Evolutionary conservation across 2,888 invertebrate species (phyloP).

Genomic region (Malacosoma neustria): DNA sequence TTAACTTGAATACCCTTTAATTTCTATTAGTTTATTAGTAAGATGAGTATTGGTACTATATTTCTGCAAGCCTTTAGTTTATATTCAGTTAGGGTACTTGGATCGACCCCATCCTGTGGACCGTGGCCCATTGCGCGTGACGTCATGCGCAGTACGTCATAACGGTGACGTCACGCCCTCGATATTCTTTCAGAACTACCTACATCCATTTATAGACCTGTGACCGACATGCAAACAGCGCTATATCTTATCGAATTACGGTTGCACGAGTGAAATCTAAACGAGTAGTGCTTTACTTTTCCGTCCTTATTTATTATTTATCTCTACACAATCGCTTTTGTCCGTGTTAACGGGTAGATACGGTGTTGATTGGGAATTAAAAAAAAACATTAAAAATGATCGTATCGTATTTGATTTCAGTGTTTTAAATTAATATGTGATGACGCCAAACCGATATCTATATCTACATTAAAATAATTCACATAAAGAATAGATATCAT

Average conservation of each 20-base stretch:
- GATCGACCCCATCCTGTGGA: not conserved
- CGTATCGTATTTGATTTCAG: no score
- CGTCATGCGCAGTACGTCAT: slow-evolving; percentile 45
- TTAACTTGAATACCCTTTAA: no score
- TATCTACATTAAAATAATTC: no score
- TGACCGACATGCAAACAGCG: slow-evolving; percentile 1
- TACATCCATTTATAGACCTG: not conserved
- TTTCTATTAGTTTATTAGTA: no score
- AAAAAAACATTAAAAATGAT: not conserved
- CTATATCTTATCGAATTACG: not conserved
- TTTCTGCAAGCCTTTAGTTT: slow-evolving; percentile 6
- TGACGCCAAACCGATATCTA: no score
- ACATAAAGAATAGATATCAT: not conserved
- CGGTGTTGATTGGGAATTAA: no score
- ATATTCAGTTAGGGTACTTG: not conserved
- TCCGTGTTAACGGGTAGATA: no score
- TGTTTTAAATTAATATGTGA: no score
- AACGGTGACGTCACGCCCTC: slow-evolving; percentile 26
- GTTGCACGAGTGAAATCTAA: not conserved
- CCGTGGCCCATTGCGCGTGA: slow-evolving; percentile 20
- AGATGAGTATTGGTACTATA: no score
- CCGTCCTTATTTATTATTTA: not conserved
- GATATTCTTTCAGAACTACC: not conserved
- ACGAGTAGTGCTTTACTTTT: not conserved
- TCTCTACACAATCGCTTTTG: not conserved